Evolutionary conservation across 2,797 vertebrate species (phyloP), one percentile per base, ranked within the genome.

Genomic region (Typhlichthys subterraneus): DNA sequence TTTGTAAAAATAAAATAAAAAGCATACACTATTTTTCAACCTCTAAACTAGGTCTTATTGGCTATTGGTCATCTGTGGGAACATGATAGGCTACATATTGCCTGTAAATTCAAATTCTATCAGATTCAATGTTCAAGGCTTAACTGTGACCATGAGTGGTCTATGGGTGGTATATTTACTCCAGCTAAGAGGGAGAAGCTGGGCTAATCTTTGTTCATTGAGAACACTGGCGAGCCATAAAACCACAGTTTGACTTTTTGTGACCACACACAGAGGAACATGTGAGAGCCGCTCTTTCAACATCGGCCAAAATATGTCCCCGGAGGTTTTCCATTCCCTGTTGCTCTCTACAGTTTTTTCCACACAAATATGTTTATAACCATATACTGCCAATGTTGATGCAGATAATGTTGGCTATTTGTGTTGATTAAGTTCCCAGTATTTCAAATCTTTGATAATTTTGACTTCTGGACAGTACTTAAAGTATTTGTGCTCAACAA

Each of bases 211-310:
- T 70, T 73, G 76, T 73, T 84, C 73, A 70, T 81, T 78, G 76
- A 82, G 80, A 83, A 78, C 69, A 50, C 72, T 76, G 73, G 63
- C 50, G 61, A 85, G 81, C 77, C 79, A 73, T 87, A 65, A 85
- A 88, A 85, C 85, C 84, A 80, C 87, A 88, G 47, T 51, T 51
- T 51, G 31, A 12, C 38, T 12, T 55, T 55, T 38, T 10, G 19
- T n/a, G 14, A 38, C 29, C 14, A 8, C 53, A 54, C 38, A 79
- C 68, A 65, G 70, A 82, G 79, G 62, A 84, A 76, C 75, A 73
- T 67, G 73, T 70, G 33, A 73, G 63, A 76, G 77, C 67, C 67
- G 68, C 63, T 66, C 88, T 89, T 90, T 90, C 66, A 87, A 85
- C 77, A 70, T 0, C 17, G 54, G 85, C 87, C 90, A 91, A 82